phyloP scores from a whole-genome alignment of 1,140 invertebrate species.

The Lordiphosa clarofinis region DNA sequence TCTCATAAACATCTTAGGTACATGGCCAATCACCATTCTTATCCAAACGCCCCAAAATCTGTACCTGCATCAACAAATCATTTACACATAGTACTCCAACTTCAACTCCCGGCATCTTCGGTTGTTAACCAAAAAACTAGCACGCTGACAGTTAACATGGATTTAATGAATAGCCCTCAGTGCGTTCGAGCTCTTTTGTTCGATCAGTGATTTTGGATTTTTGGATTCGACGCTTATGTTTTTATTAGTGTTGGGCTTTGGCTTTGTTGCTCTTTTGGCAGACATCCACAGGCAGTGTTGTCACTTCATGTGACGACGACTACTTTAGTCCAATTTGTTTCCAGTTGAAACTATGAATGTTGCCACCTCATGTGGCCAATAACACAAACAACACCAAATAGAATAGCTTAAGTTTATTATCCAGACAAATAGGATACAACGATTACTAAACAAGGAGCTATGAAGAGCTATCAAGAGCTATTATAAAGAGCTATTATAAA shows the following conservation, averaged over 20 bases:
- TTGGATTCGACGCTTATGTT: conserved; percentile 26
- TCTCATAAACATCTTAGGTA: conserved; percentile 10
- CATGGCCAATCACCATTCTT: conserved; percentile 12
- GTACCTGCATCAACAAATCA: conserved; percentile 19
- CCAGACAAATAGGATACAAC: too few relatives aligned
- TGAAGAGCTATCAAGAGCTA: too few relatives aligned
- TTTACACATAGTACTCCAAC: conserved; percentile 7
- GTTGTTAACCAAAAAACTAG: conserved; percentile 41
- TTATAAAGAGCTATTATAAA: too few relatives aligned
- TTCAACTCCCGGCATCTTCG: conserved; percentile 9
- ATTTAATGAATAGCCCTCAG: conserved; percentile 36
- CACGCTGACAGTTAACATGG: conserved; percentile 43
- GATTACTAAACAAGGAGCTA: too few relatives aligned
- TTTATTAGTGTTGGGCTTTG: conserved; percentile 28
- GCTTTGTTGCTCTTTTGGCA: conserved; percentile 6
- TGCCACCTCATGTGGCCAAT: too few relatives aligned
- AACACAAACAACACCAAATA: too few relatives aligned
- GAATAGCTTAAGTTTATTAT: too few relatives aligned
- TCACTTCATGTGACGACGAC: too few relatives aligned
- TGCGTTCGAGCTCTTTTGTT: conserved; percentile 26
- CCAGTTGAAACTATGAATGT: too few relatives aligned
- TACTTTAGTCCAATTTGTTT: too few relatives aligned
- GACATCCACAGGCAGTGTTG: conserved; percentile 8
- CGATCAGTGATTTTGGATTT: conserved; percentile 4
- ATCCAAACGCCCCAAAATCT: conserved; percentile 23